Conservation (phyloP, 2,113 vertebrate genomes). For the Suncus etruscus region DNA sequence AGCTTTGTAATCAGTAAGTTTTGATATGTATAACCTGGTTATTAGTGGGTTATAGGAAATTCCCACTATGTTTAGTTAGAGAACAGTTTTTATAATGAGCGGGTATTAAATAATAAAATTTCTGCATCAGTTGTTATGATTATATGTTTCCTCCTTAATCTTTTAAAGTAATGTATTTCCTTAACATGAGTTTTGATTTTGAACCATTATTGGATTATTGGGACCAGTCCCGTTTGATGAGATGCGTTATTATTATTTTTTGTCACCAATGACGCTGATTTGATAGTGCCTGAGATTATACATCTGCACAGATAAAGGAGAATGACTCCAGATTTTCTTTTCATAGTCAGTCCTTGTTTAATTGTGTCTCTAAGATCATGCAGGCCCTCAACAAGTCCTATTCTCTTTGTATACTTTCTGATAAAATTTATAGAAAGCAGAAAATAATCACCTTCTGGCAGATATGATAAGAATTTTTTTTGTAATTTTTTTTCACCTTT, state of each 20-base stretch:
- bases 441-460: constrained; percentile 36
- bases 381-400: constrained; percentile 5
- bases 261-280: constrained; percentile 15
- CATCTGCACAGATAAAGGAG: constrained; percentile 8
- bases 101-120: constrained; percentile 45
- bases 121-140: constrained; percentile 37
- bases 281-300: constrained; percentile 28
- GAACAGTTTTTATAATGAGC: constrained; percentile 21
- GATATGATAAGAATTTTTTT: constrained; percentile 11
- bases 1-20: background rate
- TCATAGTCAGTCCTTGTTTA: constrained; percentile 37
- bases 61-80: background rate
- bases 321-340: constrained; percentile 47
- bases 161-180: constrained; percentile 7
- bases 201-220: constrained; percentile 49
- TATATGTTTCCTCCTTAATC: constrained; percentile 32
- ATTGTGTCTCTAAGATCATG: constrained; percentile 47
- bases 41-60: background rate
- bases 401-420: constrained; percentile 41
- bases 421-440: constrained; percentile 9
- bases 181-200: constrained; percentile 39
- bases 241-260: constrained; percentile 48
- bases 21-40: constrained; percentile 39
- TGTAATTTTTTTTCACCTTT: background rate
- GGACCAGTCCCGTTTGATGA: constrained; percentile 26